Percentiles rank a stretch among this genome's conserved stretches.
phyloP scores from a whole-genome alignment of 2,888 invertebrate genomes.

The Caenorhabditis sp. region DNA sequence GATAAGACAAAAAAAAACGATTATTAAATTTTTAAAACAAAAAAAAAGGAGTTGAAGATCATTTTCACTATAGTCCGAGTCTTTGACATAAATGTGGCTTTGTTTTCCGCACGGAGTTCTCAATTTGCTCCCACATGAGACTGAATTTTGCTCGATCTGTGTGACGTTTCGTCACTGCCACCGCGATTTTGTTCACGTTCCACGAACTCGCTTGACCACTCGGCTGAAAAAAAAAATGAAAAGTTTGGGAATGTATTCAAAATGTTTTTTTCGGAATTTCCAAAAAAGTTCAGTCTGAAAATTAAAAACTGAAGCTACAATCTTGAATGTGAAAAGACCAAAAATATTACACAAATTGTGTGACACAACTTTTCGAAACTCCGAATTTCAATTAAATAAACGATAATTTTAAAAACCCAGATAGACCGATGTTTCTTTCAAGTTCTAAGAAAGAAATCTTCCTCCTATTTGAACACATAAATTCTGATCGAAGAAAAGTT shows the following conservation, averaged over 20 bases:
- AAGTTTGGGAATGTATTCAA: not conserved
- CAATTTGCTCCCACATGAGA: conserved; percentile 95
- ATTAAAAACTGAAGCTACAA: too few species aligned
- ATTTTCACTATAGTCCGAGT: conserved; percentile 19
- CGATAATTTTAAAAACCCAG: too few species aligned
- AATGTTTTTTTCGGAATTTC: too few species aligned
- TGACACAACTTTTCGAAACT: too few species aligned
- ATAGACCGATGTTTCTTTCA: too few species aligned
- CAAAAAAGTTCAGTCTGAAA: too few species aligned
- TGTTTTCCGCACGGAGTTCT: conserved; percentile 88
- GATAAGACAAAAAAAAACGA: conserved; percentile 5
- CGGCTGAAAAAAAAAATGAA: conserved; percentile 72
- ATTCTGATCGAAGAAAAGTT: too few species aligned
- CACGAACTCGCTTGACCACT: conserved; percentile 94
- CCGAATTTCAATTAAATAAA: too few species aligned
- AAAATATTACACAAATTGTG: too few species aligned
- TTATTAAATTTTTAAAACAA: not conserved
- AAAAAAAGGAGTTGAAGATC: not conserved
- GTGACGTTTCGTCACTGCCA: conserved; percentile 92
- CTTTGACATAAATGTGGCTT: conserved; percentile 82
- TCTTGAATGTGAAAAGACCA: too few species aligned
- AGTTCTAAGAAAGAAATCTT: too few species aligned
- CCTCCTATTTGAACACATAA: too few species aligned
- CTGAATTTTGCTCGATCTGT: conserved; percentile 93
- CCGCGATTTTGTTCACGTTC: conserved; percentile 91